Conservation (phyloP, 1,140 invertebrate species). For the Tetramorium parvispinum region DNA sequence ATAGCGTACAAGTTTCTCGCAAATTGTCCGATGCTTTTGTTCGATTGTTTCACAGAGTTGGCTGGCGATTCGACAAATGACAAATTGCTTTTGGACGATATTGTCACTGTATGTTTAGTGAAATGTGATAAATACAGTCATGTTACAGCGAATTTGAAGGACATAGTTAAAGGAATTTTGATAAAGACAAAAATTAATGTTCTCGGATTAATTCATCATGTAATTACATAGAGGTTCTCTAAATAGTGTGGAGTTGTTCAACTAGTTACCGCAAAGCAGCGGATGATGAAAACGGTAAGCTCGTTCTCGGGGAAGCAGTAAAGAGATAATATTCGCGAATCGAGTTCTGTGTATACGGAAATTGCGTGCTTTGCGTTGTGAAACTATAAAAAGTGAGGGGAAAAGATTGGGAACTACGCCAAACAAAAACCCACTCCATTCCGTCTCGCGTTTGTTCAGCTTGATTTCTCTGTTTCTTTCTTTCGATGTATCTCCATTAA, state of each 20-base stretch:
- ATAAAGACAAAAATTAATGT: slow-evolving; percentile 5
- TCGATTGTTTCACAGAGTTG: slow-evolving; percentile 25
- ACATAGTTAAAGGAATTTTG: background rate
- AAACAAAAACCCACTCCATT: slow-evolving; percentile 49
- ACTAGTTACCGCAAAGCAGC: background rate
- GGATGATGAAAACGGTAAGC: slow-evolving; percentile 35
- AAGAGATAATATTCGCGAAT: slow-evolving; percentile 43
- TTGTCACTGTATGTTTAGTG: background rate
- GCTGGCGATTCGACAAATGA: slow-evolving; percentile 26
- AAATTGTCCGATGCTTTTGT: slow-evolving; percentile 41
- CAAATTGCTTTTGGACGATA: slow-evolving; percentile 32
- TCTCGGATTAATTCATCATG: background rate
- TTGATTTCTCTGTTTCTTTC: slow-evolving; percentile 22
- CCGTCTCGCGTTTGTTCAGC: background rate
- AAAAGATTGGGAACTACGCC: slow-evolving; percentile 41
- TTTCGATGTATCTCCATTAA: slow-evolving; percentile 32
- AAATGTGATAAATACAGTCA: slow-evolving; percentile 2
- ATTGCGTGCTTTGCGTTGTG: slow-evolving; percentile 30
- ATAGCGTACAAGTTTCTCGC: slow-evolving; percentile 51
- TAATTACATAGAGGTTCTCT: background rate
- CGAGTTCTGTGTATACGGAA: slow-evolving; percentile 20
- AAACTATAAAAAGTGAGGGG: slow-evolving; percentile 35
- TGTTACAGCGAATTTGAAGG: background rate
- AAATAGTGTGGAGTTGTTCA: background rate
- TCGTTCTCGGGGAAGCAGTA: background rate